Evolutionary conservation across 2,888 invertebrate species (phyloP), one percentile per base, ranked within the genome.

Genomic region (Noctuana brunneofusca): DNA sequence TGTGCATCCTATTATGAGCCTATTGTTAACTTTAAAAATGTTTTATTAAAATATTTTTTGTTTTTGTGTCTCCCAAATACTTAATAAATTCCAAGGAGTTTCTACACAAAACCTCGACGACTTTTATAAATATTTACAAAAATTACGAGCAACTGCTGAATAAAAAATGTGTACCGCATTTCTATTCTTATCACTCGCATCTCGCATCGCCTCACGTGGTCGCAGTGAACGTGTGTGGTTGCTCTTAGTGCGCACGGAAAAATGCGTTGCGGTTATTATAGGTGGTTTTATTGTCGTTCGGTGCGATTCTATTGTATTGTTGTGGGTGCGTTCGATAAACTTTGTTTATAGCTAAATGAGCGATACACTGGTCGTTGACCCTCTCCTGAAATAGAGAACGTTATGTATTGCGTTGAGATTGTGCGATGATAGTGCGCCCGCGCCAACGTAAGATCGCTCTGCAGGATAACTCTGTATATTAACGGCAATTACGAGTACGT

Each of bases 301-400:
- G 59, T 66, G 68, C 71, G 76, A 75, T 74, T 76, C 83, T 79
- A 85, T 87, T 85, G 86, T 87, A 76, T 81, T 74, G 74, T 75
- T 73, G 75, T 76, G 76, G 76, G 72, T 79, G 75, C 84, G 87
- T 86, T 85, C 88, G 86, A 88, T 89, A 89, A 88, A 88, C 87
- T 85, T 87, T 89, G 88, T 87, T 88, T 88, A 84, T 84, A 80
- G 85, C 84, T 83, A 88, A 88, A 88, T 84, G 87, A 84, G 85
- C 87, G 87, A 86, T 87, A 87, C 79, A 72, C 72, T 72, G 89
- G 81, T 72, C 84, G 74, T 83, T 83, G 86, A 87, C 84, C 86
- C 71, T 75, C 71, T 75, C 74, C 80, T 83, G 78, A 80, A 83
- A 84, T 80, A 80, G 83, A 79, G 77, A 77, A 79, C 76, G 80